Evolutionary conservation across 1,140 invertebrate genomes (phyloP), one percentile per base, ranked within the genome.

Genomic region (Tetragonula clypearis): DNA sequence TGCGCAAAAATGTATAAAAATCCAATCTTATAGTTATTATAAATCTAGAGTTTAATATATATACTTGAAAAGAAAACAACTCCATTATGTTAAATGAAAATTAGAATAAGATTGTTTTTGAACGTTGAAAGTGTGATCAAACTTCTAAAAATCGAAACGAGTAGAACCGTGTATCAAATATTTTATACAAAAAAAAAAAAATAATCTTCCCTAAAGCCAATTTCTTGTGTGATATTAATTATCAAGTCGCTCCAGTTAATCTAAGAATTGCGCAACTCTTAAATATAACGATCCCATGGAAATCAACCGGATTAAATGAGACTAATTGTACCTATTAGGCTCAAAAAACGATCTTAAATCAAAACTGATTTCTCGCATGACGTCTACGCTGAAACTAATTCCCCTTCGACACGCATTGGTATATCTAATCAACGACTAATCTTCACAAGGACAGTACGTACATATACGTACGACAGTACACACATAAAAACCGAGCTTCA

Each of bases 401-500:
- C 58, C 79, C 77, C 78, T 75, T 74, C 71, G 83, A 35, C 56
- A 49, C 49, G 49, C 21, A 30, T 26, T 30, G 3, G 19, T 35
- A 56, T 81, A 85, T 85, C 84, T 85, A 85, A 85, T 85, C 84
- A 71, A 80, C 71, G 35, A 81, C 26, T 73, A 85, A 85, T 85
- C 78, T 73, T 81, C 21, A 19, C 79, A 81, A 85, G 84, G 84
- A 81, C 78, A 74, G 74, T 75, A 68, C 26, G 62, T n/a, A 23
- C 65, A 17, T 35, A 35, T 3, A 35, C 35, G 35, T 35, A 35
- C 35, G 35, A 35, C 35, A 35, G 8, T 49, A 11, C 0, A 49
- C 41, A 49, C 41, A 49, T 49, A 49, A 49, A 35, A 49, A 23
- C 55, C 66, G 35, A 56, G 55, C n/a, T 53, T 58, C 62, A 41